These are phyloP conservation scores for Aspiorhynchus laticeps DNA, from an alignment of 2,113 vertebrate species.

Conservation along the genomic window DNA sequence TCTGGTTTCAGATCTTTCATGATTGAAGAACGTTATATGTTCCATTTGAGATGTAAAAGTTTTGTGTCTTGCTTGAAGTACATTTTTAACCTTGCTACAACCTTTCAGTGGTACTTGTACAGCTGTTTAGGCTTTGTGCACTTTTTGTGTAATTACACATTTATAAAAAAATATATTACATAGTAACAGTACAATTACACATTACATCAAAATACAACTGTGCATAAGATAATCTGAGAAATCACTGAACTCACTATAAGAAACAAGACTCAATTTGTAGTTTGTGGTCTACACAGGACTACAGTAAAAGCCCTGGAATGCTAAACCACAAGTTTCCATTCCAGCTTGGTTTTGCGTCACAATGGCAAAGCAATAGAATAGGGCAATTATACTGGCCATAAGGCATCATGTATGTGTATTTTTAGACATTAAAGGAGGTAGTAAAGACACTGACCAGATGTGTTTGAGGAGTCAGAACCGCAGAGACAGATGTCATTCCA, in stretches of 20 bases:
- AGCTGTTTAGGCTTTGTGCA: not conserved
- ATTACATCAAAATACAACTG: not conserved
- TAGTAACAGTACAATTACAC: not conserved
- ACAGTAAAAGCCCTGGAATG: constrained; percentile 8
- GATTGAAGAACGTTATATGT: not conserved
- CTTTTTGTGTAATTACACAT: not conserved
- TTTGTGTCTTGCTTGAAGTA: not conserved
- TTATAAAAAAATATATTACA: not conserved
- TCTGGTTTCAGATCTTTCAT: constrained; percentile 3
- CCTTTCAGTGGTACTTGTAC: not conserved
- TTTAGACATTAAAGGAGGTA: constrained; percentile 27
- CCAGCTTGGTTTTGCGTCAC: constrained; percentile 22
- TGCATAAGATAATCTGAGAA: not conserved
- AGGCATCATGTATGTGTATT: constrained; percentile 4
- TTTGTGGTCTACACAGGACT: not conserved
- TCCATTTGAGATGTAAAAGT: not conserved
- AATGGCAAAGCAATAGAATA: not conserved
- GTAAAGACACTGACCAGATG: constrained; percentile 32
- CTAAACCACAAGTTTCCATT: constrained; percentile 37
- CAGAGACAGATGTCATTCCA: constrained; percentile 28
- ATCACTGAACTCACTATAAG: not conserved
- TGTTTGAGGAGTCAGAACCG: not conserved
- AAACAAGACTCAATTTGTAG: not conserved
- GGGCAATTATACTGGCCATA: not conserved
- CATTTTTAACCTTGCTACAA: not conserved